phyloP scores from a whole-genome alignment of 2,888 invertebrate genomes.

The Pyrrhosoma nymphula region DNA sequence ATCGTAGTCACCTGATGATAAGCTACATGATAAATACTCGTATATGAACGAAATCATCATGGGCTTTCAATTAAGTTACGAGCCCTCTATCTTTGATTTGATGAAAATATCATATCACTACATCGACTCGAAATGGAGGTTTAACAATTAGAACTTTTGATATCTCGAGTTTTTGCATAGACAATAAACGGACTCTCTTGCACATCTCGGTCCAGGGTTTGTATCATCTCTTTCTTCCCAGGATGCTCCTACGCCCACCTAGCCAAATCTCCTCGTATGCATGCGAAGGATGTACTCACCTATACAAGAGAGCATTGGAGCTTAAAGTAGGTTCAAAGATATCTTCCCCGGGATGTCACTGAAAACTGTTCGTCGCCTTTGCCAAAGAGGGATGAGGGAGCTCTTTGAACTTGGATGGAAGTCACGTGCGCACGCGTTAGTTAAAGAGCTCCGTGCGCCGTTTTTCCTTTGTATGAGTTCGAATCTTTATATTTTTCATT shows the following conservation, averaged over 20 bases:
- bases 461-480: not conserved
- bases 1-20: no score
- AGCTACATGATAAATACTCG: no score
- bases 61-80: no score
- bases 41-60: no score
- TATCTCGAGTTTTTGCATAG: no score
- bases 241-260: not conserved
- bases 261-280: not conserved
- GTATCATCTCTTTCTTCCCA: not conserved
- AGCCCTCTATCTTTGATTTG: no score
- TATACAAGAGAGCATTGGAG: not conserved
- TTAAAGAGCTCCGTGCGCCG: not conserved
- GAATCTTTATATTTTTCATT: not conserved
- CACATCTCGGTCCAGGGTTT: no score
- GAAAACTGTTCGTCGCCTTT: not conserved
- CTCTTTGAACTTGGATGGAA: not conserved
- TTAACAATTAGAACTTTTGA: no score
- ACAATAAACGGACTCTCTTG: not conserved
- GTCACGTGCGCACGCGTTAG: not conserved
- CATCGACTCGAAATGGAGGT: no score
- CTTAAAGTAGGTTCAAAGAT: not conserved
- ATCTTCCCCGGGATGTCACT: not conserved
- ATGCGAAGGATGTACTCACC: not conserved
- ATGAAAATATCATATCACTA: no score
- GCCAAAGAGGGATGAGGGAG: not conserved